These are phyloP conservation scores for Clarias platycephalus DNA, from an alignment of 2,797 vertebrate species.

Conservation along the genomic window DNA sequence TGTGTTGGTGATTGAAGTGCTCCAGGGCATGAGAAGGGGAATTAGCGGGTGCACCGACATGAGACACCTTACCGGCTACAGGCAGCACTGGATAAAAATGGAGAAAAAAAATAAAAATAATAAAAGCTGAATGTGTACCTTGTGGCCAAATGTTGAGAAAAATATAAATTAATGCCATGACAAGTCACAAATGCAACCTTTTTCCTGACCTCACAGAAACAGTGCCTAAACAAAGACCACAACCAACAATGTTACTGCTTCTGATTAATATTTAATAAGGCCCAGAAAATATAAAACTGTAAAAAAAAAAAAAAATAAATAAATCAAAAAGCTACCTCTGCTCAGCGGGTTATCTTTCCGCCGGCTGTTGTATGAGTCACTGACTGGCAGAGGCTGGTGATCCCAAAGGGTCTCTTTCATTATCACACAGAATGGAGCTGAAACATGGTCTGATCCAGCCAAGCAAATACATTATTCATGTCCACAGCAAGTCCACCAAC, in stretches of 20 bases:
- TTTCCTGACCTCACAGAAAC: conserved; percentile 42
- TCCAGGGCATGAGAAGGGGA: conserved; percentile 53
- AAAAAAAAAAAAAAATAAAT: conserved; percentile 37
- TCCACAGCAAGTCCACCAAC: conserved; percentile 51
- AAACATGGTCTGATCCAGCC: conserved; percentile 51
- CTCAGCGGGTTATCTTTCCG: conserved; percentile 55
- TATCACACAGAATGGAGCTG: conserved; percentile 57
- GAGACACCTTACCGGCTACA: conserved; percentile 51
- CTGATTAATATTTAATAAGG: conserved; percentile 58
- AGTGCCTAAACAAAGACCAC: conserved; percentile 29
- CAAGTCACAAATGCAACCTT: conserved; percentile 53
- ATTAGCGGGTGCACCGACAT: conserved; percentile 51
- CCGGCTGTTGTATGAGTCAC: conserved; percentile 57
- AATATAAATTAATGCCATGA: conserved; percentile 41
- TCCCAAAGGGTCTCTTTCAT: conserved; percentile 59
- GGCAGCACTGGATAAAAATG: conserved; percentile 31
- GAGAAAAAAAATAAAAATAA: conserved; percentile 13
- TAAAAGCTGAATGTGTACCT: conserved; percentile 43
- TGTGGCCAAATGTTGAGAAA: conserved; percentile 47
- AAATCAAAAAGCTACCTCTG: conserved; percentile 49
- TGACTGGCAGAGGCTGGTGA: conserved; percentile 52
- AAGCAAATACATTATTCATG: conserved; percentile 58
- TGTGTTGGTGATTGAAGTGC: conserved; percentile 57
- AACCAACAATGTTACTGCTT: conserved; percentile 51
- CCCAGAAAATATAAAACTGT: conserved; percentile 54